Percentiles rank a stretch among this genome's conserved stretches.
Conservation (phyloP, 2,113 vertebrate genomes). For the Probosciger aterrimus region DNA sequence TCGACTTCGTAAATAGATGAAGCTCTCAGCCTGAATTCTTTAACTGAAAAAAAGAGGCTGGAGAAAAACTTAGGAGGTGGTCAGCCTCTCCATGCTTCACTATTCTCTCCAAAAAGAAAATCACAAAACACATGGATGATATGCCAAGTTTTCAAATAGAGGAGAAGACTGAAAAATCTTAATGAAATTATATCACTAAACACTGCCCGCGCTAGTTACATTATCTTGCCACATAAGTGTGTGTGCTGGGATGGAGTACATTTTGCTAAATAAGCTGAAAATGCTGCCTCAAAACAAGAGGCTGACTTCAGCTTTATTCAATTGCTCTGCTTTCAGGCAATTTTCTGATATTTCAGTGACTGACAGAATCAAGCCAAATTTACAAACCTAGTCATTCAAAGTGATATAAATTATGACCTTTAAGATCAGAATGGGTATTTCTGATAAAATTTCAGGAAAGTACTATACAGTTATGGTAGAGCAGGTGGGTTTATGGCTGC, state of each 20-base stretch:
- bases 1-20: background rate
- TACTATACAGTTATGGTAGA: background rate
- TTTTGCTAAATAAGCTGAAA: conserved; percentile 38
- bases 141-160: background rate
- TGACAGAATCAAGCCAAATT: conserved; percentile 24
- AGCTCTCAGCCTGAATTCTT: background rate
- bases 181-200: background rate
- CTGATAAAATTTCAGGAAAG: background rate
- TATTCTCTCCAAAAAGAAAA: background rate
- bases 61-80: background rate
- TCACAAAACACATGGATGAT: background rate
- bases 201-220: background rate
- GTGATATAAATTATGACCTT: background rate
- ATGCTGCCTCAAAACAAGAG: background rate
- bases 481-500: background rate
- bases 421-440: background rate
- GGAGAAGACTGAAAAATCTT: background rate
- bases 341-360: conserved; percentile 29
- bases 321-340: background rate
- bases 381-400: background rate
- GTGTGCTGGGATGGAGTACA: background rate
- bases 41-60: background rate
- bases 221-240: background rate
- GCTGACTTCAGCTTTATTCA: conserved; percentile 40
- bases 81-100: background rate